Evolutionary conservation across 2,113 vertebrate species (phyloP), one percentile per base, ranked within the genome.

Genomic region (Lamprotornis superbus): DNA sequence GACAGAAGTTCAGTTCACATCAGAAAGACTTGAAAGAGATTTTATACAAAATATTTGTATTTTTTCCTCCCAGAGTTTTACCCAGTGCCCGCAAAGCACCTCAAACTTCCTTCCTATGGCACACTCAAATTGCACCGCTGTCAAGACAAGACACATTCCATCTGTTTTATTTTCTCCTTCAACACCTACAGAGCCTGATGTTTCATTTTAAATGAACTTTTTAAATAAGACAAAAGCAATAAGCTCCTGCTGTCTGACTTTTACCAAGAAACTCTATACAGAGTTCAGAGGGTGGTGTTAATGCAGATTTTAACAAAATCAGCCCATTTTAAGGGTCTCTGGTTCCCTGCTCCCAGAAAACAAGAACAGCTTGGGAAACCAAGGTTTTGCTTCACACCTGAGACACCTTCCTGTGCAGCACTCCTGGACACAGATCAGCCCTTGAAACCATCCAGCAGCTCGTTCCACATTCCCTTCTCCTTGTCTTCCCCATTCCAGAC

Each of bases 401-500:
- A 39, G 46, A 31, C 65, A 57, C 6, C 19, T 40, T 7, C 10
- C 27, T 24, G 9, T 3, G 0, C 8, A 15, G 52, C 76, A 7
- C 44, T 5, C 27, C 53, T 20, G 71, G 35, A 24, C 40, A n/a
- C 0, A 7, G 68, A 52, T 2, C n/a, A 69, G 49, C n/a, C 75
- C 61, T 1, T 7, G 16, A 5, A 17, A 18, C 10, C 40, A 27
- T 20, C 57, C 16, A 5, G 7, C 12, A 11, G 64, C 68, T 50
- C 4, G 0, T 27, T 25, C 12, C 31, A 16, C 7, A 2, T 11
- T 23, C 80, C 50, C 31, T 44, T 21, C 49, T 87, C 52, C 57
- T 28, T 4, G 9, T 27, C 13, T 31, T 42, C 23, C 55, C 0
- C 0, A 0, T 5, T 35, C 17, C 68, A 65, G 53, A 31, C 11